phyloP scores from a whole-genome alignment of 1,140 invertebrate species.

The Drosophila sproati region DNA sequence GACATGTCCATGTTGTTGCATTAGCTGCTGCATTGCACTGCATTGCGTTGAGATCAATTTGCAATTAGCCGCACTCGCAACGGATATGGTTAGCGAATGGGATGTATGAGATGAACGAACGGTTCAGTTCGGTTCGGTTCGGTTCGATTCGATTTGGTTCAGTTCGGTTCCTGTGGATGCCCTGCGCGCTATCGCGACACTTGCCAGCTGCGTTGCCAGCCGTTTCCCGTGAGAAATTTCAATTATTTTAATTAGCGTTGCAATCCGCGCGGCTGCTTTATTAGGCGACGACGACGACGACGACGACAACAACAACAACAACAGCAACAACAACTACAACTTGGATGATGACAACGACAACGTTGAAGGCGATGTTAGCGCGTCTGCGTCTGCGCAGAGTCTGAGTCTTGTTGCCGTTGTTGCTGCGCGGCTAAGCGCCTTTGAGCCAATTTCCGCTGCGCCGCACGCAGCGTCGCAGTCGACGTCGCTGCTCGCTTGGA shows the following conservation, averaged over 20 bases:
- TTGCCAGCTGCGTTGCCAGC: slow-evolving; percentile 52
- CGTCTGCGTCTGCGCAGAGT: slow-evolving; percentile 73
- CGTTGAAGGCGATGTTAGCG: slow-evolving; percentile 69
- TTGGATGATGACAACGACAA: slow-evolving; percentile 34
- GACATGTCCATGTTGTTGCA: slow-evolving; percentile 67
- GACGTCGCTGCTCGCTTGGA: slow-evolving; percentile 28
- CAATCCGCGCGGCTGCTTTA: slow-evolving; percentile 75
- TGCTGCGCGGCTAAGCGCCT: slow-evolving; percentile 15
- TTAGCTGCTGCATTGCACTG: slow-evolving; percentile 2
- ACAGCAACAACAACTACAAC: neutral
- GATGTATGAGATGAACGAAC: too few species aligned
- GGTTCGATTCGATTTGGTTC: neutral
- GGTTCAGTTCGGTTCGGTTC: neutral
- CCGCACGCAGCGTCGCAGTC: slow-evolving; percentile 38
- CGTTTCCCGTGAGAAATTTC: slow-evolving; percentile 83
- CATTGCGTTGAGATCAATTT: slow-evolving; percentile 65
- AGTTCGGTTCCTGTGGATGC: slow-evolving; percentile 41
- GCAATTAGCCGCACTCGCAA: slow-evolving; percentile 78
- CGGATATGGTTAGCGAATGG: slow-evolving; percentile 56
- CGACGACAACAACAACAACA: slow-evolving; percentile 21
- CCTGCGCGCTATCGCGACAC: slow-evolving; percentile 55
- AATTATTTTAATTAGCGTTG: slow-evolving; percentile 83
- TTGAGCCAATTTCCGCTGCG: slow-evolving; percentile 70
- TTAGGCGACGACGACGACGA: slow-evolving; percentile 47
- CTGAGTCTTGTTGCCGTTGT: slow-evolving; percentile 47